A percentile compares a stretch with the other conserved stretches of the same genome.
Evolutionary conservation across 2,888 invertebrate genomes (phyloP).

Genomic region (Drosophila parthenogenetica): DNA sequence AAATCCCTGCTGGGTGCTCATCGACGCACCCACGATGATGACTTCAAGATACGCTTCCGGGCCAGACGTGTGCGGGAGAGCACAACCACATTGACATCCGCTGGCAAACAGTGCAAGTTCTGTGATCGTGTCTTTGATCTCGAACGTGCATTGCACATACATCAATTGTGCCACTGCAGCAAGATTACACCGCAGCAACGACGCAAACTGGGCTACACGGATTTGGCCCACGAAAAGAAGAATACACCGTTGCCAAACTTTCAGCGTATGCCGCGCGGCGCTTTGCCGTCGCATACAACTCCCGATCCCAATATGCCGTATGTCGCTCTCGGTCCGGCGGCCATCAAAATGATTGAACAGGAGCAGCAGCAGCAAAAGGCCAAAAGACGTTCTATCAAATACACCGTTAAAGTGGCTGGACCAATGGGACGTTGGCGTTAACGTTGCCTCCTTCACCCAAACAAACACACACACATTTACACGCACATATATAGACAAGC

Average conservation of each 20-base stretch:
- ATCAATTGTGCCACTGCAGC: constrained; percentile 65
- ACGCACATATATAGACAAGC: background rate
- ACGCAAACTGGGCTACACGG: constrained; percentile 66
- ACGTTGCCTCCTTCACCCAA: background rate
- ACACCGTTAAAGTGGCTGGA: constrained; percentile 45
- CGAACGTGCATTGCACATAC: constrained; percentile 70
- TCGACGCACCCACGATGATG: constrained; percentile 60
- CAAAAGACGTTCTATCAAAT: constrained; percentile 39
- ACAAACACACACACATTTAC: background rate
- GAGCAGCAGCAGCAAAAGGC: constrained; percentile 42
- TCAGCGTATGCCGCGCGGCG: constrained; percentile 15
- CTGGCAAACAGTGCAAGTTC: constrained; percentile 53
- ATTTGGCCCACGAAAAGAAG: constrained; percentile 70
- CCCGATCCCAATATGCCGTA: constrained; percentile 50
- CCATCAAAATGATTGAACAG: constrained; percentile 56
- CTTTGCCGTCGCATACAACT: constrained; percentile 1
- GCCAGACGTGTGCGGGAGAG: constrained; percentile 14
- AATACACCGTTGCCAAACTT: constrained; percentile 65
- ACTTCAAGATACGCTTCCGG: constrained; percentile 58
- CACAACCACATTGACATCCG: background rate
- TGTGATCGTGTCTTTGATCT: constrained; percentile 67
- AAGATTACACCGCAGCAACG: constrained; percentile 70
- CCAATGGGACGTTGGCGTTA: constrained; percentile 55
- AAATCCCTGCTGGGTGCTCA: constrained; percentile 68
- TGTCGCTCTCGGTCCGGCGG: constrained; percentile 47